Conservation (phyloP, 2,888 invertebrate species). For the Bugulina stolonifera region DNA sequence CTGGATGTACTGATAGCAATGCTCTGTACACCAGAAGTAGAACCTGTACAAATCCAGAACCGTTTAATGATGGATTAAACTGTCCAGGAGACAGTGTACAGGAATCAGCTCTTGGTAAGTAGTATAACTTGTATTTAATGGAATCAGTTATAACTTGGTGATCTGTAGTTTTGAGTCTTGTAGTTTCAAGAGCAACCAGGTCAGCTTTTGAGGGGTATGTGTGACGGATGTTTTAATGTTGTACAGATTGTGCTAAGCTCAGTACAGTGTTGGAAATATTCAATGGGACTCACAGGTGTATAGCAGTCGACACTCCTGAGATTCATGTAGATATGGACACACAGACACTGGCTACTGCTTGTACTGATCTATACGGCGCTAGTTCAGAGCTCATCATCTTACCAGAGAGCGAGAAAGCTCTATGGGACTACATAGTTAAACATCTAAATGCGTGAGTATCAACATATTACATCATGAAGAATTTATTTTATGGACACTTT, state of each 20-base stretch:
- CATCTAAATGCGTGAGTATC: neutral
- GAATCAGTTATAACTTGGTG: no score
- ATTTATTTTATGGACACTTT: no score
- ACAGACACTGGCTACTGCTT: neutral
- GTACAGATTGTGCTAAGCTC: neutral
- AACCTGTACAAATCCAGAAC: slow-evolving; percentile 15
- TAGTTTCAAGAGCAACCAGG: no score
- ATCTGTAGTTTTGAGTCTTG: no score
- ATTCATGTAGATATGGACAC: neutral
- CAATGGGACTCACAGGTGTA: neutral
- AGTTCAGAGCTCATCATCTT: slow-evolving; percentile 5
- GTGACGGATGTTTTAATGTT: no score
- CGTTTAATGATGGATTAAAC: neutral
- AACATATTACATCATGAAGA: no score
- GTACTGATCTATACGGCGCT: neutral
- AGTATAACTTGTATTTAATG: neutral
- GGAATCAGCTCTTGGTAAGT: slow-evolving; percentile 17
- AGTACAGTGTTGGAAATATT: slow-evolving; percentile 7
- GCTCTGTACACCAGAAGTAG: neutral
- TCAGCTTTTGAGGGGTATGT: no score
- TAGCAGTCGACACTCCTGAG: neutral
- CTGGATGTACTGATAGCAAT: neutral
- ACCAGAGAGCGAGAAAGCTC: neutral
- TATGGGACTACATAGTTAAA: slow-evolving; percentile 1
- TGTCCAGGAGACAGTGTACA: slow-evolving; percentile 13